Percentiles rank a stretch among this genome's conserved stretches.
These are phyloP conservation scores for Channa striata DNA, from an alignment of 2,797 vertebrate genomes.

Conservation along the genomic window DNA sequence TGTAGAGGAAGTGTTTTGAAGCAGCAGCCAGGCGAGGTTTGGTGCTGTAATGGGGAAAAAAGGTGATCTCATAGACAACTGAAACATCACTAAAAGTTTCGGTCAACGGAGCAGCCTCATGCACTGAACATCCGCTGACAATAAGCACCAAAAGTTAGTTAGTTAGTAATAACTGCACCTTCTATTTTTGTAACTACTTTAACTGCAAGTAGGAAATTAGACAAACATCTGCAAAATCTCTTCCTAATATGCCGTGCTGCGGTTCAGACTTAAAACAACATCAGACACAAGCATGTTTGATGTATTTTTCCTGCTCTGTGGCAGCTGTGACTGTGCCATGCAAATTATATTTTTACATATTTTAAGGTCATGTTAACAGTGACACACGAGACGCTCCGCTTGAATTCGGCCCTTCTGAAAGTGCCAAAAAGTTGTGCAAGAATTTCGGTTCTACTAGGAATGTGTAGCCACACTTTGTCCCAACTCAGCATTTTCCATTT, in stretches of 20 bases:
- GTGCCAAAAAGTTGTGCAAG: background rate
- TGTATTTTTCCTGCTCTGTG: background rate
- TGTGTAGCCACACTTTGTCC: background rate
- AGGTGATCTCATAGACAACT: background rate
- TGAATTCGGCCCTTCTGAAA: too few species aligned
- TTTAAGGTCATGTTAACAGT: background rate
- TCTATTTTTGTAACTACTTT: too few species aligned
- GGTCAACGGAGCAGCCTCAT: too few species aligned
- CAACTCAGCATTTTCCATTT: background rate
- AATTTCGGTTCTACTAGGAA: background rate
- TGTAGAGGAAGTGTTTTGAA: background rate
- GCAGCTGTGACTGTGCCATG: background rate
- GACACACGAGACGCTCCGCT: background rate
- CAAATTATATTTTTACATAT: conserved; percentile 5
- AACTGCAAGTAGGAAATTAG: background rate
- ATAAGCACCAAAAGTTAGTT: too few species aligned
- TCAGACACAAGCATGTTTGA: background rate
- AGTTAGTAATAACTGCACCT: too few species aligned
- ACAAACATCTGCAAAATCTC: background rate
- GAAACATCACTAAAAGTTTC: background rate
- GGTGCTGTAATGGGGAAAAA: background rate
- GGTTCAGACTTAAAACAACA: background rate
- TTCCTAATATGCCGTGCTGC: background rate
- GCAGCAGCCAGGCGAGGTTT: background rate
- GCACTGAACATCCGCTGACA: too few species aligned